These are phyloP conservation scores for Shinisaurus crocodilurus DNA, from an alignment of 2,113 vertebrate species.

Conservation along the genomic window DNA sequence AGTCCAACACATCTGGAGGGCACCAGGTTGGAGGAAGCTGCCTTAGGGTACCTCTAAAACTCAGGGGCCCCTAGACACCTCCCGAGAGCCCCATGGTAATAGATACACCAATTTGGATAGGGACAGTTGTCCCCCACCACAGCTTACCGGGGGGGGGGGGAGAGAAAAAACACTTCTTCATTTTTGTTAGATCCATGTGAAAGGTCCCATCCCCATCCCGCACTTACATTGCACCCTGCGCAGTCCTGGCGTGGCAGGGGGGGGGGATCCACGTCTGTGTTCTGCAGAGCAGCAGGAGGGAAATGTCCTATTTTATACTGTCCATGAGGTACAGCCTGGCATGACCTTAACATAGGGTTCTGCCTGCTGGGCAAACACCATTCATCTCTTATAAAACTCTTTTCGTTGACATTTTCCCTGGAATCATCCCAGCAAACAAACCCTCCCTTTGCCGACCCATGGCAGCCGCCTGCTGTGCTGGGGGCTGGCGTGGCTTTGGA, in stretches of 20 bases:
- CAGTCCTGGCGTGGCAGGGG: neutral
- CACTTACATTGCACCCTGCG: neutral
- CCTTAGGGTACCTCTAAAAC: too few relatives aligned
- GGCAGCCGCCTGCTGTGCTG: neutral
- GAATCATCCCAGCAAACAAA: neutral
- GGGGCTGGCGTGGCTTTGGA: neutral
- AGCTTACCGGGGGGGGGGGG: too few relatives aligned
- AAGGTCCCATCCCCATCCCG: too few relatives aligned
- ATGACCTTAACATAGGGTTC: slow-evolving; percentile 1
- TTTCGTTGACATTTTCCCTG: neutral
- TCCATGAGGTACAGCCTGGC: neutral
- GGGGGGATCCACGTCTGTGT: too few relatives aligned
- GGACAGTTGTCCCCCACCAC: too few relatives aligned
- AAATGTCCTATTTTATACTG: neutral
- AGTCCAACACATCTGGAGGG: too few relatives aligned
- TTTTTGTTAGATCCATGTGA: too few relatives aligned
- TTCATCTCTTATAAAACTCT: neutral
- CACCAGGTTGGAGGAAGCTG: too few relatives aligned
- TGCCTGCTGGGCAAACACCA: slow-evolving; percentile 20
- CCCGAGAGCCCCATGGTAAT: too few relatives aligned
- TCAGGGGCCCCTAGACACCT: too few relatives aligned
- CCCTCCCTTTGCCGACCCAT: neutral
- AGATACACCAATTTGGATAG: too few relatives aligned
- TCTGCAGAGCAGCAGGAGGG: neutral
- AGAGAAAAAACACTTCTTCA: too few relatives aligned